Evolutionary conservation across 1,140 invertebrate species (phyloP), one percentile per base, ranked within the genome.

Genomic region (Hyles euphorbiae): DNA sequence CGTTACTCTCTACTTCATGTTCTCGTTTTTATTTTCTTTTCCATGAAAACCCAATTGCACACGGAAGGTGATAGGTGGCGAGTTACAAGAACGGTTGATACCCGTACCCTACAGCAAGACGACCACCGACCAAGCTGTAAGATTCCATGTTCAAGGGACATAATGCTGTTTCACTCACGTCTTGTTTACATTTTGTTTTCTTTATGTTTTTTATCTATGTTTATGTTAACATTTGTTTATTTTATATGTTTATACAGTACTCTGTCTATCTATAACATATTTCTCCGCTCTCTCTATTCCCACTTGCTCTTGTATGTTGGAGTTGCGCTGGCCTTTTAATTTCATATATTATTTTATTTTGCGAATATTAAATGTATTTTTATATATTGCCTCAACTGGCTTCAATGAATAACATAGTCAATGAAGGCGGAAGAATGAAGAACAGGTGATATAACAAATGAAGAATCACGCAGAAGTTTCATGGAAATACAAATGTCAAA

Each of bases 51-150:
- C 83, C 84, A 74, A 89, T 87, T 87, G 83, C 86, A 88, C 86
- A 79, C 94, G 94, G 92, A 96, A 98, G 96, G 96, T 97, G 94
- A 98, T 98, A 96, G 96, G 96, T 95, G 97, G 97, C 94, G 96
- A 98, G 94, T 97, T 98, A 93, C 97, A 98, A 96, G 97, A 98
- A 93, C 96, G 97, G 93, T 96, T 98, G 94, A 98, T 98, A 92
- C 97, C 97, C 91, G 96, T 98, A 91, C 97, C 96, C 91, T 98
- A 98, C 96, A 98, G 97, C 96, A 98, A 98, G 96, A 98, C 96
- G 92, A 97, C 96, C 91, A 98, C 97, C 93, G 97, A 98, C 93
- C 96, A 98, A 97, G 96, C 96, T 97, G 97, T 98, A 98, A 98
- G 97, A 65, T 64, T 60, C 62, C 48, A 40, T 50, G 47, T 60